Conservation (phyloP, 1,140 invertebrate genomes). For the Penaeus chinensis region DNA sequence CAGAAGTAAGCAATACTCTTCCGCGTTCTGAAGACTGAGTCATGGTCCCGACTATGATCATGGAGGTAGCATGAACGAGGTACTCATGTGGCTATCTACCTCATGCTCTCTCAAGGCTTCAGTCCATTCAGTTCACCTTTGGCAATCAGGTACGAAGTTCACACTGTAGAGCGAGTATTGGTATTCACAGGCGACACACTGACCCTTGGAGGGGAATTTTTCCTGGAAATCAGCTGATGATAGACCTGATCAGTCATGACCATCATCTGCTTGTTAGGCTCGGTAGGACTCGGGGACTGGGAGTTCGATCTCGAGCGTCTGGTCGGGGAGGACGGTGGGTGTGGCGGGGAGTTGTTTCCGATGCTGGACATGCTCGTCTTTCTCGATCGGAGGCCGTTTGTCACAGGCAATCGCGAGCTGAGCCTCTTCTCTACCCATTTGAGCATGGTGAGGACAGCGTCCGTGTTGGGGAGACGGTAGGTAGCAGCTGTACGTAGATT, state of each 20-base stretch:
- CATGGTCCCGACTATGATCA: too few relatives aligned
- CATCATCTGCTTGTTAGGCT: conserved; percentile 47
- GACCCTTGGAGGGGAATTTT: conserved; percentile 15
- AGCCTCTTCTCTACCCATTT: conserved; percentile 90
- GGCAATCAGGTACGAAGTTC: background rate
- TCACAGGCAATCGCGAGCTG: conserved; percentile 67
- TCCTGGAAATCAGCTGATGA: conserved; percentile 39
- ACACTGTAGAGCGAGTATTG: conserved; percentile 43
- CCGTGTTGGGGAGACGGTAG: conserved; percentile 84
- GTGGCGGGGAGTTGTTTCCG: conserved; percentile 24
- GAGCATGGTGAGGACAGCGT: conserved; percentile 87
- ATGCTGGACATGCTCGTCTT: conserved; percentile 42
- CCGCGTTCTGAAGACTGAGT: too few relatives aligned
- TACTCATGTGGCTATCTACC: background rate
- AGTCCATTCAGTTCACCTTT: background rate
- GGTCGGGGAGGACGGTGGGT: conserved; percentile 19
- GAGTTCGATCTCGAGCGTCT: conserved; percentile 49
- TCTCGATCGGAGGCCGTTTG: conserved; percentile 39
- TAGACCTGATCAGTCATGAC: conserved; percentile 44
- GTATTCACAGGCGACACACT: conserved; percentile 46
- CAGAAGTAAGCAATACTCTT: too few relatives aligned
- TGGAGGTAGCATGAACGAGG: too few relatives aligned
- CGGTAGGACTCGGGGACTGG: conserved; percentile 7
- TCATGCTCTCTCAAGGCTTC: background rate
- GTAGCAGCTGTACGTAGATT: conserved; percentile 89